Evolutionary conservation across 2,113 vertebrate species (phyloP).

Genomic region (Indri indri): DNA sequence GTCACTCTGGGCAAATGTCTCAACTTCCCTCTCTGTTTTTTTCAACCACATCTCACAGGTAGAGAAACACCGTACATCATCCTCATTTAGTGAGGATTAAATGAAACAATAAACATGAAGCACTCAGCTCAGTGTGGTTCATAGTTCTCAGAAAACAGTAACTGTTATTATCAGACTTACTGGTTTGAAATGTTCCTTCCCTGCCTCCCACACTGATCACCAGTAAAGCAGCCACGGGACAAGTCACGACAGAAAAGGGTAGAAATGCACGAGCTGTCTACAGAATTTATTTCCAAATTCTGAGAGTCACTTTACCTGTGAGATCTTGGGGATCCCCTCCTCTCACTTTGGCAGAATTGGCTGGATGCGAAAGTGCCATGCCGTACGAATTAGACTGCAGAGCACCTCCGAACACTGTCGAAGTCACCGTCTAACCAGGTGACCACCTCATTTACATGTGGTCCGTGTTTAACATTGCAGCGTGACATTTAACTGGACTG

Average conservation of each 20-base stretch:
- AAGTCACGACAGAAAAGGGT: background rate
- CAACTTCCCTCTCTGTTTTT: background rate
- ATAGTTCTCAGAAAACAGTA: background rate
- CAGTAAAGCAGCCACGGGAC: background rate
- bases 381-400: background rate
- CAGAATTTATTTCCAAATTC: background rate
- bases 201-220: background rate
- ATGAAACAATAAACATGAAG: fast-evolving
- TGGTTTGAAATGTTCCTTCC: background rate
- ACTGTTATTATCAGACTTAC: background rate
- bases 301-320: background rate
- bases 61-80: fast-evolving
- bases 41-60: background rate
- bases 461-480: background rate
- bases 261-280: background rate
- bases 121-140: background rate
- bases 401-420: background rate
- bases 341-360: background rate
- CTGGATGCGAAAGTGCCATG: background rate
- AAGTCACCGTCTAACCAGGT: background rate
- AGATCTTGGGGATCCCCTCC: background rate
- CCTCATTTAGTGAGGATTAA: background rate
- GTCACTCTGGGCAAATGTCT: background rate
- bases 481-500: slow-evolving; percentile 3
- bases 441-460: background rate